Evolutionary conservation across 2,888 invertebrate species (phyloP).

Genomic region (Euproctis similis): DNA sequence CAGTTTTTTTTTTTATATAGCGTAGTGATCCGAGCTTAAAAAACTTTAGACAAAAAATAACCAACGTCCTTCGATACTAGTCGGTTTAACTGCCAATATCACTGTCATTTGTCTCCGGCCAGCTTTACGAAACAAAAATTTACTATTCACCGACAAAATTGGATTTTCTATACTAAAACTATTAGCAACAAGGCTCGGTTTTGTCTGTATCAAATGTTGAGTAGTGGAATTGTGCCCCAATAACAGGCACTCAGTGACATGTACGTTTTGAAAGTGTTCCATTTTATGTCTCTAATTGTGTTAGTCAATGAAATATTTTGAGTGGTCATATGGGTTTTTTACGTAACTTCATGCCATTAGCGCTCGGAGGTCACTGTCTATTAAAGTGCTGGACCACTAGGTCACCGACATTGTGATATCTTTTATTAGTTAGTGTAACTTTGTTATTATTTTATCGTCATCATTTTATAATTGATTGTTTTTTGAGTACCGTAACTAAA

Average conservation of each 20-base stretch:
- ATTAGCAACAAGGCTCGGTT: constrained; percentile 14
- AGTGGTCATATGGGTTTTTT: constrained; percentile 36
- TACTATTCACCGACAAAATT: constrained; percentile 16
- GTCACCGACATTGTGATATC: too few relatives aligned
- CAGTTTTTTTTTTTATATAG: too few relatives aligned
- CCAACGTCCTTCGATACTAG: constrained; percentile 23
- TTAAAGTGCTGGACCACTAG: too few relatives aligned
- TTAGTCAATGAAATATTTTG: constrained; percentile 47
- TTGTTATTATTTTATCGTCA: too few relatives aligned
- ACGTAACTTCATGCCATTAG: too few relatives aligned
- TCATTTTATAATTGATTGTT: too few relatives aligned
- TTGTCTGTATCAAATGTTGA: constrained; percentile 3
- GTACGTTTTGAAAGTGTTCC: constrained; percentile 42
- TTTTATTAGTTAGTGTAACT: too few relatives aligned
- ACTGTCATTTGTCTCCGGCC: constrained; percentile 51
- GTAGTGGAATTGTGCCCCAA: constrained; percentile 30
- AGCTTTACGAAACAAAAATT: constrained; percentile 35
- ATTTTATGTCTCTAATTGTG: constrained; percentile 47
- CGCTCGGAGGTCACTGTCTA: too few relatives aligned
- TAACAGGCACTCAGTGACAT: constrained; percentile 47
- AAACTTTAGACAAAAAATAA: constrained; percentile 39
- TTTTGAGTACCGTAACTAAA: too few relatives aligned
- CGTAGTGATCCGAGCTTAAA: constrained; percentile 35
- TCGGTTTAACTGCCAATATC: constrained; percentile 57
- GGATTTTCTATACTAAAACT: constrained; percentile 17